These are phyloP conservation scores for Drosophila nigromelanica DNA, from an alignment of 1,140 invertebrate species.

Conservation along the genomic window DNA sequence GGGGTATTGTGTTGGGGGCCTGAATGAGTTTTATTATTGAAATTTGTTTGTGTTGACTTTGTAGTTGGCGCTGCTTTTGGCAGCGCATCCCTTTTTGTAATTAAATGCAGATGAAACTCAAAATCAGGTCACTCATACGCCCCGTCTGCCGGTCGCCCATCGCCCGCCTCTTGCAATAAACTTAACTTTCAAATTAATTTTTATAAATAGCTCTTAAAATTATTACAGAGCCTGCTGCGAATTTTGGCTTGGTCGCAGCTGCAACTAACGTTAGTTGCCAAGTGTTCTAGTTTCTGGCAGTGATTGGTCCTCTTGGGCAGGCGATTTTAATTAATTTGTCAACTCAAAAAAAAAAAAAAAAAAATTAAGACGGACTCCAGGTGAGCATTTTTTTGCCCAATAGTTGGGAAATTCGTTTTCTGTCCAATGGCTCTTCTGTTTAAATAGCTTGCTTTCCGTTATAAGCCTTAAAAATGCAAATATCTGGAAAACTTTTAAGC, in stretches of 20 bases:
- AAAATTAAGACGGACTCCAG: conserved; percentile 5
- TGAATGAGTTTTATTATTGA: conserved; percentile 66
- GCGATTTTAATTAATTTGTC: conserved; percentile 73
- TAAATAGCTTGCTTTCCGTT: background rate
- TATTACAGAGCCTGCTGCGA: conserved; percentile 44
- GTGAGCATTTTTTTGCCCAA: conserved; percentile 6
- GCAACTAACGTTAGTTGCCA: conserved; percentile 57
- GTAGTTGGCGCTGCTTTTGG: conserved; percentile 41
- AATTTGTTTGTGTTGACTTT: conserved; percentile 69
- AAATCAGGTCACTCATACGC: conserved; percentile 73
- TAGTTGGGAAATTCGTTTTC: background rate
- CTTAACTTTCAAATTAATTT: conserved; percentile 73
- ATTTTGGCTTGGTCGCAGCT: conserved; percentile 54
- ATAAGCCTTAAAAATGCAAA: conserved; percentile 20
- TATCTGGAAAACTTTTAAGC: conserved; percentile 11
- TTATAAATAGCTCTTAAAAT: conserved; percentile 68
- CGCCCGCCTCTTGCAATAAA: conserved; percentile 25
- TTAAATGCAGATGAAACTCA: conserved; percentile 75
- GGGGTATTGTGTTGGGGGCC: background rate
- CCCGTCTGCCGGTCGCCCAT: conserved; percentile 33
- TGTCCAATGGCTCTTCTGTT: background rate
- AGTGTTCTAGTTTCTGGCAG: conserved; percentile 29
- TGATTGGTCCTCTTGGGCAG: conserved; percentile 43
- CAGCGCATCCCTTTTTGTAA: conserved; percentile 67
- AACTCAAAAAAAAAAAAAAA: conserved; percentile 8